Evolutionary conservation across 2,888 invertebrate species (phyloP).

Genomic region (Lamproptera curius): DNA sequence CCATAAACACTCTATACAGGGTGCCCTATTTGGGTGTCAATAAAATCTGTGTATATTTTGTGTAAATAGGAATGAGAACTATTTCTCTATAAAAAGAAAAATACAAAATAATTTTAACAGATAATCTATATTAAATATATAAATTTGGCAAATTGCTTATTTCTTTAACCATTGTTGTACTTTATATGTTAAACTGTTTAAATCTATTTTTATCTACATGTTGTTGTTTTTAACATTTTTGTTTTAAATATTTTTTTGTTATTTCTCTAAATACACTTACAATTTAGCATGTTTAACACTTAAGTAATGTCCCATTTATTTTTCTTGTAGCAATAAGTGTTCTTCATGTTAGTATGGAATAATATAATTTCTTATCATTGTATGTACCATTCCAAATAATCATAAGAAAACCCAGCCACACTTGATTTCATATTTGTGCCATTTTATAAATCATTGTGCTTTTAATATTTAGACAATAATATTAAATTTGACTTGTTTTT

Average conservation of each 20-base stretch:
- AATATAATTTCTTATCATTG: constrained; percentile 9
- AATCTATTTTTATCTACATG: constrained; percentile 55
- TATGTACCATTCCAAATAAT: constrained; percentile 23
- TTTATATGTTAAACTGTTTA: constrained; percentile 59
- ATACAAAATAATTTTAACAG: constrained; percentile 31
- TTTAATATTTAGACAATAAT: constrained; percentile 15
- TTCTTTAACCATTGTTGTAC: constrained; percentile 56
- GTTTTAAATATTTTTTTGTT: constrained; percentile 33
- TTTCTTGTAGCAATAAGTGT: constrained; percentile 1
- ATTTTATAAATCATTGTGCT: constrained; percentile 34
- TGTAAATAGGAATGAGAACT: constrained; percentile 19
- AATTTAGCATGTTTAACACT: constrained; percentile 3
- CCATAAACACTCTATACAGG: constrained; percentile 22
- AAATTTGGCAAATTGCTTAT: constrained; percentile 10
- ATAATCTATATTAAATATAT: constrained; percentile 12
- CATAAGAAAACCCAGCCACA: constrained; percentile 14
- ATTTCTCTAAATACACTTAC: constrained; percentile 15
- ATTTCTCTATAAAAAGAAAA: constrained; percentile 26
- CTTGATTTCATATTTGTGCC: constrained; percentile 44
- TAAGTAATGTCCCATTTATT: background rate
- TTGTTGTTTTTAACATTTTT: constrained; percentile 56
- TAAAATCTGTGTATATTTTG: constrained; percentile 21
- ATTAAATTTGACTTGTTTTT: constrained; percentile 2
- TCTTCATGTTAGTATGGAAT: constrained; percentile 8
- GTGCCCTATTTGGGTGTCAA: constrained; percentile 24